Base-by-base conservation (phyloP, 2,113 vertebrate genomes). In the Rhea americana region DNA sequence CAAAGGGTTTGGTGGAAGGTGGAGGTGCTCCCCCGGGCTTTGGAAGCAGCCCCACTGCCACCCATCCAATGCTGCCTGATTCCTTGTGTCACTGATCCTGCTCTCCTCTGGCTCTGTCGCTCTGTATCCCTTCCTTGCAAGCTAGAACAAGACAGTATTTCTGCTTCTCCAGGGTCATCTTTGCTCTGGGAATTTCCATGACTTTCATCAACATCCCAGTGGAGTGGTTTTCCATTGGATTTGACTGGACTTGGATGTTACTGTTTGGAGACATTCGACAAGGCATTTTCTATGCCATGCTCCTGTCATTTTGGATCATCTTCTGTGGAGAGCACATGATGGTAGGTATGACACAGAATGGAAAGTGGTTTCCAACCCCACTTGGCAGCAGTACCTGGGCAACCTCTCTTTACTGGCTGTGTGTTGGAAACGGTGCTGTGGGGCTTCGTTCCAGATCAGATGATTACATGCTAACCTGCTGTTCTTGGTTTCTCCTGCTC, bases 291-390 rank as follows among this genome's bases (percentile, higher is more conserved):
- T 99, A 99, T 10, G 99, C 99, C 50, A 99, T 99, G 99, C 98
- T 99, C n/a, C 98, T 99, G 37, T 99, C 99, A 0, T 99, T 99
- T 93, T 99, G 99, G 99, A 99, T 99, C 97, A 99, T 99, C 96
- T 99, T 99, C 97, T 99, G 99, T 1, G 99, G 99, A 32, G 99
- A 99, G 97, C 99, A 99, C 97, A 98, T 99, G 96, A 99, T 99
- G 99, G 99, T 99, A 86, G 48, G 97, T 93, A 19, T 4, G 0
- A 17, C 55, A 9, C 19, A 4, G 20, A 2, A 1, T 8, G 25
- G 14, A 45, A 45, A 32, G 58, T 16, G 35, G 3, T 25, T 63
- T 47, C 79, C 53, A 9, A 32, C 51, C 37, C 67, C 0, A 0
- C 22, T 75, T 48, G 45, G 45, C 41, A 62, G 43, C 2, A 14